phyloP scores from a whole-genome alignment of 2,888 invertebrate genomes.

The Lepidonotus clava region DNA sequence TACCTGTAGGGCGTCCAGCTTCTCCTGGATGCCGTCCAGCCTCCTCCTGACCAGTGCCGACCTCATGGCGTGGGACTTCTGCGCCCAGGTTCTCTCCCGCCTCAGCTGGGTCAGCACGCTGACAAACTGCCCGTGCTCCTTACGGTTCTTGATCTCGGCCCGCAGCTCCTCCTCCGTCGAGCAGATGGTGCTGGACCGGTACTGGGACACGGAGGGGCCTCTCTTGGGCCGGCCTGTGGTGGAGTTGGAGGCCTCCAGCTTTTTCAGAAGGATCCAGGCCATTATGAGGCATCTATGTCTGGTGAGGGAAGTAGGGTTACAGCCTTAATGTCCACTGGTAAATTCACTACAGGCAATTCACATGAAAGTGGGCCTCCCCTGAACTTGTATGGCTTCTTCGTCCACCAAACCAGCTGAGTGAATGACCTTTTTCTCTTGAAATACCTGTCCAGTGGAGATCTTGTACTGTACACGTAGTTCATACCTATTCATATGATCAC shows the following conservation, averaged over 20 bases:
- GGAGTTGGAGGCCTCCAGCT: conserved; percentile 32
- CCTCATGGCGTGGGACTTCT: conserved; percentile 15
- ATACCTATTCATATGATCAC: background rate
- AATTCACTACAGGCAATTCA: too few relatives aligned
- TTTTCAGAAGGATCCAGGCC: background rate
- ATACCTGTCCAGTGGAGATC: too few relatives aligned
- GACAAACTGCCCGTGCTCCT: background rate
- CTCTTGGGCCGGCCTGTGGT: conserved; percentile 7
- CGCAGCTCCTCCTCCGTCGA: conserved; percentile 7
- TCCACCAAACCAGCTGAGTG: too few relatives aligned
- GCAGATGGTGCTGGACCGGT: conserved; percentile 19
- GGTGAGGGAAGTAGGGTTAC: too few relatives aligned
- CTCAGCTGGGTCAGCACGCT: background rate
- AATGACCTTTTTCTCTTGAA: too few relatives aligned
- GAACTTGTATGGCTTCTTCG: too few relatives aligned
- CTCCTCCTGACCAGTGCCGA: background rate
- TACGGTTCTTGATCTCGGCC: conserved; percentile 37
- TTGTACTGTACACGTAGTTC: too few relatives aligned
- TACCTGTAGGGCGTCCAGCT: conserved; percentile 2
- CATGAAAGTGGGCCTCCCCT: too few relatives aligned
- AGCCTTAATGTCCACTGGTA: too few relatives aligned
- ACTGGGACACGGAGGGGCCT: background rate
- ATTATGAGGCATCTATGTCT: too few relatives aligned
- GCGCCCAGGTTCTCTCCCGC: background rate
- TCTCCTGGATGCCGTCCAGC: background rate